Conservation (phyloP, 2,888 invertebrate genomes). For the Erebia ligea region DNA sequence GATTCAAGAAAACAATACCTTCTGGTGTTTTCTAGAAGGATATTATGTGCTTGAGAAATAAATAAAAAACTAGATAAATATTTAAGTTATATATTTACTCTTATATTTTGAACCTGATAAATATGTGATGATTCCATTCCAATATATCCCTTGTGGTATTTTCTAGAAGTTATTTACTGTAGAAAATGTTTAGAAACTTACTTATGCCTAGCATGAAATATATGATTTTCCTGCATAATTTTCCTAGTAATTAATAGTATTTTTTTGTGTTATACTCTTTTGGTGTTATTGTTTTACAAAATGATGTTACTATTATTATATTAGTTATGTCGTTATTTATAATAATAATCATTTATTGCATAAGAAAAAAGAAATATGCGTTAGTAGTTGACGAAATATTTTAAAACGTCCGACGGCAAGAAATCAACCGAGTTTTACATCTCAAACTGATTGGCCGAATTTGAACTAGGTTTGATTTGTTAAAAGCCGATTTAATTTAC, state of each 20-base stretch:
- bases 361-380: neutral
- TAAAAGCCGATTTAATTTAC: neutral
- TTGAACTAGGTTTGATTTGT: neutral
- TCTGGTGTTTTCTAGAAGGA: neutral
- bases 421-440: neutral
- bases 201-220: neutral
- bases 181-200: neutral
- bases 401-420: neutral
- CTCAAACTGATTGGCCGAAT: neutral
- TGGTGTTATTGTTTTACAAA: neutral
- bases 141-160: neutral
- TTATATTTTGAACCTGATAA: too few species aligned
- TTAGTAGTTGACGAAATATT: neutral
- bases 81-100: neutral
- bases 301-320: neutral
- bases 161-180: neutral
- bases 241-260: neutral
- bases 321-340: neutral
- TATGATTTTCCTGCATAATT: neutral
- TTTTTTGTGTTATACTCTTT: neutral
- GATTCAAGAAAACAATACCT: neutral
- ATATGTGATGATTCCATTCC: too few species aligned
- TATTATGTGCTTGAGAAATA: conserved; percentile 1
- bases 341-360: neutral
- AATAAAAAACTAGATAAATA: neutral